Conservation (phyloP, 2,797 vertebrate genomes). For the Rhabdophis nuchalis region DNA sequence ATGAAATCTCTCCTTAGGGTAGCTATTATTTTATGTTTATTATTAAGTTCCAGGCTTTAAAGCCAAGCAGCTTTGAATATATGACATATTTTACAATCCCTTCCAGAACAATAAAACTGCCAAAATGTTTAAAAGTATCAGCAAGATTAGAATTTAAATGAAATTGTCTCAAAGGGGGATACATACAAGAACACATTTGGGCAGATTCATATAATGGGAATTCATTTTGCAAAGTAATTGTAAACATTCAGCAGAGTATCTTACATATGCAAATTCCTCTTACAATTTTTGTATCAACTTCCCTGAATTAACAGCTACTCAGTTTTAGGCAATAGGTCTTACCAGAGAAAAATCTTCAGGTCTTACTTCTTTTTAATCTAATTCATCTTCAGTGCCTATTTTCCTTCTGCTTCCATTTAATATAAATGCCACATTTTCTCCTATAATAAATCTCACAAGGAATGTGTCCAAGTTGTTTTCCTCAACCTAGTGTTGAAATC, state of each 20-base stretch:
- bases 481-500: not conserved
- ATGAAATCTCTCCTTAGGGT: not conserved
- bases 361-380: not conserved
- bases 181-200: not conserved
- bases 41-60: not conserved
- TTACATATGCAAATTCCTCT: not conserved
- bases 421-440: not conserved
- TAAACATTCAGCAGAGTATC: not conserved
- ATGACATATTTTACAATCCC: conserved; percentile 1
- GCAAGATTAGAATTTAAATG: not conserved
- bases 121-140: not conserved
- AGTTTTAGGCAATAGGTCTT: not conserved
- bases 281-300: not conserved
- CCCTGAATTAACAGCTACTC: not conserved
- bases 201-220: not conserved
- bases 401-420: not conserved
- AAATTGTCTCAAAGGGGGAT: not conserved
- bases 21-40: conserved; percentile 3
- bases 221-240: not conserved
- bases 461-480: not conserved
- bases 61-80: conserved; percentile 19
- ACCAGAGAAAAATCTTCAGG: not conserved
- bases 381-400: not conserved
- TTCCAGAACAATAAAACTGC: conserved; percentile 8
- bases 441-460: not conserved